phyloP scores from a whole-genome alignment of 2,888 invertebrate species.

The Limnephilus rhombicus region DNA sequence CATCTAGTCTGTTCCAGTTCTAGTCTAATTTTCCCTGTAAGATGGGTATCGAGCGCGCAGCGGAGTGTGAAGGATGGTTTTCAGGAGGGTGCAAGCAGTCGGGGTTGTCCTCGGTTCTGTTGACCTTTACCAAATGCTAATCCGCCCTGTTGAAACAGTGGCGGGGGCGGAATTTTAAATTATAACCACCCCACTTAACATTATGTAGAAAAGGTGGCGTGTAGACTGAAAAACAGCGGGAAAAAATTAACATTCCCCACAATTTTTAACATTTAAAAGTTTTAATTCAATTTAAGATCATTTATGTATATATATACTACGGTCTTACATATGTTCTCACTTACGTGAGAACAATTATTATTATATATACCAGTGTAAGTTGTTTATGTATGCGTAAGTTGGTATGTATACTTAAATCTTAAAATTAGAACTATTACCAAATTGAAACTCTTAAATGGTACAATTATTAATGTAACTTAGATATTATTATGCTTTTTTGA shows the following conservation, averaged over 20 bases:
- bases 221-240: background rate
- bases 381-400: no score
- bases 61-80: background rate
- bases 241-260: background rate
- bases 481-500: no score
- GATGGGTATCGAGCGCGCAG: background rate
- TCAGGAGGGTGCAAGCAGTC: background rate
- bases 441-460: no score
- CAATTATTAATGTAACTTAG: no score
- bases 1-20: background rate
- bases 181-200: conserved; percentile 27
- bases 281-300: no score
- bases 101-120: background rate
- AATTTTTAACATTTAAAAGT: background rate
- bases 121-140: conserved; percentile 26
- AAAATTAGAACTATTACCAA: no score
- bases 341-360: no score
- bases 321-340: no score
- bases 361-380: no score
- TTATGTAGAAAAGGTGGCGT: background rate
- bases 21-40: background rate
- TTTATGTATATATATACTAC: no score
- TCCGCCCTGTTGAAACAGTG: background rate
- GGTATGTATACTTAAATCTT: no score
- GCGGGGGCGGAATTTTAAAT: background rate